Conservation (phyloP, 2,888 invertebrate genomes). For the Ophioninae sp. region DNA sequence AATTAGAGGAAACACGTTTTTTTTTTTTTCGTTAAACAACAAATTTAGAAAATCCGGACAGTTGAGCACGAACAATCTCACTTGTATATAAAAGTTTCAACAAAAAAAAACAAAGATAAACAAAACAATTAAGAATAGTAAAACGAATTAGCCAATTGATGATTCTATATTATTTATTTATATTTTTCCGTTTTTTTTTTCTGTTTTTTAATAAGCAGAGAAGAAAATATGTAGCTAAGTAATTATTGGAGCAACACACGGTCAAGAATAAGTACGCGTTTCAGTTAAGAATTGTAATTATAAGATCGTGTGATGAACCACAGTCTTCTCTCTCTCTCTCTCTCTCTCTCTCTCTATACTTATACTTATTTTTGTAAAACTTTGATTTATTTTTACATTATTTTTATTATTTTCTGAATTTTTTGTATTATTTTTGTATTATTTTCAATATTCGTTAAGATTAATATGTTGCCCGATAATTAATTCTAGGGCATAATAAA, state of each 20-base stretch:
- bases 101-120: background rate
- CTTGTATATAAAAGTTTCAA: slow-evolving; percentile 33
- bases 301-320: background rate
- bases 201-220: background rate
- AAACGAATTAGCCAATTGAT: slow-evolving; percentile 19
- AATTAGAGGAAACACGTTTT: background rate
- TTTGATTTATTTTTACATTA: too few relatives aligned
- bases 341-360: background rate
- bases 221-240: slow-evolving; percentile 8
- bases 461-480: too few relatives aligned
- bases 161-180: background rate
- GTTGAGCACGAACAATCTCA: slow-evolving; percentile 27
- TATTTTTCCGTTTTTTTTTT: background rate
- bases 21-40: slow-evolving; percentile 6
- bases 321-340: background rate
- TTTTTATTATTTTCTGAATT: too few relatives aligned
- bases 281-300: too few relatives aligned
- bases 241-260: background rate
- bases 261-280: slow-evolving; percentile 1
- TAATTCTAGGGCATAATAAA: too few relatives aligned
- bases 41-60: slow-evolving; percentile 4
- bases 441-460: too few relatives aligned
- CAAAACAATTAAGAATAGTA: background rate
- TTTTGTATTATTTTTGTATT: too few relatives aligned
- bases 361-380: too few relatives aligned